phyloP scores from a whole-genome alignment of 2,888 invertebrate species.

The Drosophila melanosoma region DNA sequence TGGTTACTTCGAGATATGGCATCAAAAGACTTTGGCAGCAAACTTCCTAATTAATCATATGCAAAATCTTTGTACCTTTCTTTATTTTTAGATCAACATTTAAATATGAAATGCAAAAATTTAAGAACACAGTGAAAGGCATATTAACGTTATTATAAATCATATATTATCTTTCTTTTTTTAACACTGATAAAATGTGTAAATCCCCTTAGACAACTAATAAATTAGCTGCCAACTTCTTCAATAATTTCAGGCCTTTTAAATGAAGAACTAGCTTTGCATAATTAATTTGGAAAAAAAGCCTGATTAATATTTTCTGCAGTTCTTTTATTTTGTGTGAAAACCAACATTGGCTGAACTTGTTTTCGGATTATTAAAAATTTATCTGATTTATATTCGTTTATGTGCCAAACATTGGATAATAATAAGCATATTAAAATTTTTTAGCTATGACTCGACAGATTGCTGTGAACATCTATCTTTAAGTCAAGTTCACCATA shows the following conservation, averaged over 20 bases:
- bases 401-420: conserved; percentile 40
- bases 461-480: conserved; percentile 2
- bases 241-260: not conserved
- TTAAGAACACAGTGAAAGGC: not conserved
- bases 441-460: conserved; percentile 39
- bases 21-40: conserved; percentile 54
- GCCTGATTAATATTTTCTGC: conserved; percentile 17
- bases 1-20: conserved; percentile 16
- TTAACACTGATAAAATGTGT: conserved; percentile 17
- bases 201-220: conserved; percentile 27
- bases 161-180: conserved; percentile 3
- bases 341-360: conserved; percentile 45
- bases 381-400: conserved; percentile 17
- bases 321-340: not conserved
- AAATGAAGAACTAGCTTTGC: conserved; percentile 11
- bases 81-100: not conserved
- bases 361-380: conserved; percentile 44
- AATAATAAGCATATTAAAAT: conserved; percentile 39
- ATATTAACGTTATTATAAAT: conserved; percentile 5
- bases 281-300: conserved; percentile 16
- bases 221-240: conserved; percentile 1
- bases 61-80: not conserved
- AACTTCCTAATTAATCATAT: conserved; percentile 40
- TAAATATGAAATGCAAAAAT: not conserved
- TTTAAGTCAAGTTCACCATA: not conserved